Conservation (phyloP, 2,113 vertebrate species). For the Corvus moneduloides region DNA sequence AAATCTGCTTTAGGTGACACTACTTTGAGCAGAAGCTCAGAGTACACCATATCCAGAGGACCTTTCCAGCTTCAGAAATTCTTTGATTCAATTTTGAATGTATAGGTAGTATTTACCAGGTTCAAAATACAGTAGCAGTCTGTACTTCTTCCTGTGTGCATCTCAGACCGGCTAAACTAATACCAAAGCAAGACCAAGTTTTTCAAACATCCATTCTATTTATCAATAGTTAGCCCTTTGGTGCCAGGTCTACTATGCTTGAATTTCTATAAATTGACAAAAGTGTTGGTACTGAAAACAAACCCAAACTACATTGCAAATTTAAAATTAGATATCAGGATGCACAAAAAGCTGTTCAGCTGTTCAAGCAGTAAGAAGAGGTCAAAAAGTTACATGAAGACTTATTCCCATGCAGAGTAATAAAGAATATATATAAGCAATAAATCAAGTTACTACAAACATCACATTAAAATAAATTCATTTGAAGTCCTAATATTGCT, state of each 20-base stretch:
- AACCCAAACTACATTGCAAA: not conserved
- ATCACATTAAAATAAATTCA: not conserved
- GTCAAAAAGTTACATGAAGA: not conserved
- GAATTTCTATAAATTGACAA: not conserved
- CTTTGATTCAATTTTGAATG: not conserved
- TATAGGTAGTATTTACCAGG: not conserved
- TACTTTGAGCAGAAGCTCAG: not conserved
- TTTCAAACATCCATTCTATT: not conserved
- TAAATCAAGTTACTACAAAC: not conserved
- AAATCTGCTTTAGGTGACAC: not conserved
- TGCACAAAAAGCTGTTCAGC: not conserved
- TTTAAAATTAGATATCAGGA: not conserved
- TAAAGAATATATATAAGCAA: not conserved
- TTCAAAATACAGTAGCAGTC: not conserved
- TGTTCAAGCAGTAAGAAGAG: not conserved
- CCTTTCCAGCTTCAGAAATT: not conserved
- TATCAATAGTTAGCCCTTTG: not conserved
- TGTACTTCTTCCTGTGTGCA: not conserved
- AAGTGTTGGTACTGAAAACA: not conserved
- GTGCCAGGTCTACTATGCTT: not conserved
- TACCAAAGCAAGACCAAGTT: not conserved
- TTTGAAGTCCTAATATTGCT: not conserved
- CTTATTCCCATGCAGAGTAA: not conserved
- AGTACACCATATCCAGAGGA: not conserved
- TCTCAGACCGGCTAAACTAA: not conserved